Evolutionary conservation across 2,797 vertebrate species (phyloP), one percentile per base, ranked within the genome.

Genomic region (Manis crassicaudata): DNA sequence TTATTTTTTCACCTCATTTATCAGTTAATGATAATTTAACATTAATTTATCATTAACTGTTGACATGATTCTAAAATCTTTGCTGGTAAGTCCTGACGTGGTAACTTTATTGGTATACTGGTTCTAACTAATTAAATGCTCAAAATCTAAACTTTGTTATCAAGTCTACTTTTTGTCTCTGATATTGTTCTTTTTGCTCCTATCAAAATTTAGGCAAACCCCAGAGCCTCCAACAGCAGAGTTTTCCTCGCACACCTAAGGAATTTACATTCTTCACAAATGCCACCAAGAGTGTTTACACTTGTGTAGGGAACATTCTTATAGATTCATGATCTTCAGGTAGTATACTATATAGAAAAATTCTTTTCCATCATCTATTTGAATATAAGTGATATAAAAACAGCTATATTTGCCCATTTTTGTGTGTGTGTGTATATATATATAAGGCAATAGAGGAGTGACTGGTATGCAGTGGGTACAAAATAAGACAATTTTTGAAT

Each of bases 401-500:
- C 5, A 76, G 27, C 17, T 67, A 6, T 7, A 54, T 60, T 40
- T 43, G 16, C 3, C 13, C 25, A 1, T 27, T 76, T 70, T 35
- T 40, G 37, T 27, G 3, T 62, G 13, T 9, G 2, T 27, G 3
- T 62, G 10, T 6, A 1, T 27, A 10, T 9, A 1, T 27, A 2
- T 62, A 16, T 27, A 4, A 76, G 52, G 25, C 40, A 6, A 67
- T 10, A 43, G 11, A 76, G n/a, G 13, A 46, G 10, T 84, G 40
- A 81, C 21, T 43, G 11, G 62, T 23, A 46, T 37, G 32, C 13
- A 58, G 27, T 79, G 29, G 23, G 10, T 3, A 67, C 25, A 63
- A 43, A 82, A 83, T 50, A 67, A 75, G 73, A 35, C 23, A 85
- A 29, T 43, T 92, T 73, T 67, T 67, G 23, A 90, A 75, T 43